Percentiles rank a stretch among this genome's conserved stretches.
phyloP scores from a whole-genome alignment of 2,113 vertebrate genomes.

The Odontophorus gujanensis region DNA sequence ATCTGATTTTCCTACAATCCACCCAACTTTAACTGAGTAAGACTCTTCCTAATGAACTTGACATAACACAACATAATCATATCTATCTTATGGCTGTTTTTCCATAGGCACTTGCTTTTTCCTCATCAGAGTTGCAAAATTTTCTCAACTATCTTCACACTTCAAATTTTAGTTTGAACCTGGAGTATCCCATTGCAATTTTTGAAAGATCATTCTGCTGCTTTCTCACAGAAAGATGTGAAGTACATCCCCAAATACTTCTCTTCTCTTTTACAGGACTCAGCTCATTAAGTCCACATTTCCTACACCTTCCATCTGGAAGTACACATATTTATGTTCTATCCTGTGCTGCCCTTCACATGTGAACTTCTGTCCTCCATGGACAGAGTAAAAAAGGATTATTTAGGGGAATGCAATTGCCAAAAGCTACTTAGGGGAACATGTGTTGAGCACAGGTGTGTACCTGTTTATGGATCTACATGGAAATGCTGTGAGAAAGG shows the following conservation, averaged over 20 bases:
- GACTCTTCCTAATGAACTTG: background rate
- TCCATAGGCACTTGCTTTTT: background rate
- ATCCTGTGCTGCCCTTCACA: background rate
- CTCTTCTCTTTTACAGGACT: background rate
- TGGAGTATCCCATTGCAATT: background rate
- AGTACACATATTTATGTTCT: rapidly evolving
- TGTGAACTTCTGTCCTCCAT: background rate
- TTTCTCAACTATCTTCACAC: background rate
- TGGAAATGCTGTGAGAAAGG: background rate
- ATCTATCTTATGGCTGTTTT: background rate
- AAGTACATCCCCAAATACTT: background rate
- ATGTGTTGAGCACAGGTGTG: background rate
- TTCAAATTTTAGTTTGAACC: background rate
- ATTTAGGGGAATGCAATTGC: background rate
- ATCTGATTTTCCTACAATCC: background rate
- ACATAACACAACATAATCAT: background rate
- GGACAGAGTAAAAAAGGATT: background rate
- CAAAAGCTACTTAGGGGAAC: background rate
- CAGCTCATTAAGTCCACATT: background rate
- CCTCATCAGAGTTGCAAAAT: background rate
- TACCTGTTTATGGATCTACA: background rate
- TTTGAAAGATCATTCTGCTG: background rate
- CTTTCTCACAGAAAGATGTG: background rate
- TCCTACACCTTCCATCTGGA: background rate
- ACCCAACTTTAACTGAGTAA: background rate